Percentiles rank a stretch among this genome's conserved stretches.
phyloP scores from a whole-genome alignment of 2,797 vertebrate species.

The Pipistrellus nathusii region DNA sequence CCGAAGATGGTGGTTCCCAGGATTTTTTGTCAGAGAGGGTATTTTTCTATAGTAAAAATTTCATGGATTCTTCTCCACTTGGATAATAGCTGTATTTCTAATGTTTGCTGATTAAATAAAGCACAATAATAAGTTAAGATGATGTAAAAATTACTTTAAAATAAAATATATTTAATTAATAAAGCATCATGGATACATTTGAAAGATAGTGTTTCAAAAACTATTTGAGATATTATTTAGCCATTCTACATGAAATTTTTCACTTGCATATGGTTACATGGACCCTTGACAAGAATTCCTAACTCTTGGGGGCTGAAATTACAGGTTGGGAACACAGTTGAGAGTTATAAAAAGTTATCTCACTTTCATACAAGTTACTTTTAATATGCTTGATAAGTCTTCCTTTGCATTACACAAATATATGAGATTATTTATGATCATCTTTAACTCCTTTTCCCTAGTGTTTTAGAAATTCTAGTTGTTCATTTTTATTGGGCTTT shows the following conservation, averaged over 20 bases:
- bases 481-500: constrained; percentile 4
- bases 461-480: constrained; percentile 41
- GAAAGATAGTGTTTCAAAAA: constrained; percentile 20
- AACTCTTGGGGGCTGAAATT: not conserved
- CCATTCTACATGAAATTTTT: constrained; percentile 24
- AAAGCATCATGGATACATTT: constrained; percentile 32
- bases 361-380: constrained; percentile 53
- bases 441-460: constrained; percentile 1
- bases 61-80: not conserved
- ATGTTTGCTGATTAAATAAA: constrained; percentile 46
- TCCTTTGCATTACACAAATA: constrained; percentile 7
- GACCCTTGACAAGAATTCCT: not conserved
- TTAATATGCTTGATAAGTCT: constrained; percentile 13
- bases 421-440: not conserved
- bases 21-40: not conserved
- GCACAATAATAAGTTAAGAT: constrained; percentile 34
- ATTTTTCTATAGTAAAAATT: constrained; percentile 62
- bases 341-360: constrained; percentile 32
- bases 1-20: not conserved
- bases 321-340: not conserved
- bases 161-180: not conserved
- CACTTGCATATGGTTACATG: not conserved
- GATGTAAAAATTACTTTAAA: constrained; percentile 40
- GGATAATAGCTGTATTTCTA: not conserved
- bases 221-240: constrained; percentile 41